A percentile compares a stretch with the other conserved stretches of the same genome.
Evolutionary conservation across 2,113 vertebrate species (phyloP).

Genomic region (Forbesichthys papilliferus): DNA sequence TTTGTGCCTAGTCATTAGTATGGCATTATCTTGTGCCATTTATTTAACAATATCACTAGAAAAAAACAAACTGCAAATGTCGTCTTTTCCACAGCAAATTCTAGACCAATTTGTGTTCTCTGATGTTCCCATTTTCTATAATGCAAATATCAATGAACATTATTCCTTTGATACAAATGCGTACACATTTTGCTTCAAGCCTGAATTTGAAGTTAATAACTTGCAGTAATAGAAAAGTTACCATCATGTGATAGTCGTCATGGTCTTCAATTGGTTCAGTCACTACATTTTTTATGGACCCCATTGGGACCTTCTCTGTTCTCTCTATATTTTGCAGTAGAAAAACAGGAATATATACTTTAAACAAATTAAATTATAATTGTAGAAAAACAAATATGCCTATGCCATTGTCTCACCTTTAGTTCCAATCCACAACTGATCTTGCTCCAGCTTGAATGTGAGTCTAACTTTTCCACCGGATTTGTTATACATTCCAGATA

Average conservation of each 20-base stretch:
- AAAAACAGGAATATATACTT: background rate
- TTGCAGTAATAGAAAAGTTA: slow-evolving; percentile 51
- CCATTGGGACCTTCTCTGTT: slow-evolving; percentile 99
- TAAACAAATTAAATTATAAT: background rate
- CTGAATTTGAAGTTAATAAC: background rate
- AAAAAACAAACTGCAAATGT: background rate
- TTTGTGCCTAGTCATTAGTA: too few relatives aligned
- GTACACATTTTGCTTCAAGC: background rate
- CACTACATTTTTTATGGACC: slow-evolving; percentile 98
- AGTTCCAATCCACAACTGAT: slow-evolving; percentile 98
- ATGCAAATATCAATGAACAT: too few relatives aligned
- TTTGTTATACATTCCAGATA: slow-evolving; percentile 98
- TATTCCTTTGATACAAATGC: too few relatives aligned
- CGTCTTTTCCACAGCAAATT: background rate
- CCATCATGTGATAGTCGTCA: slow-evolving; percentile 99
- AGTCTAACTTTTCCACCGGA: slow-evolving; percentile 96
- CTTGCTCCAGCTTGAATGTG: slow-evolving; percentile 98
- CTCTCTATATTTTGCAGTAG: slow-evolving; percentile 80
- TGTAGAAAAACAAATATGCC: background rate
- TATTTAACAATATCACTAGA: background rate
- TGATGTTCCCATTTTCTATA: too few relatives aligned
- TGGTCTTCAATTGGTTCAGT: slow-evolving; percentile 97
- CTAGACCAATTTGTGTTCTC: too few relatives aligned
- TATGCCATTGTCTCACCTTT: slow-evolving; percentile 83
- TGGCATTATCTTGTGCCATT: slow-evolving; percentile 3